Evolutionary conservation across 2,888 invertebrate genomes (phyloP), one percentile per base, ranked within the genome.

Genomic region (Didymodactylos carnosus): DNA sequence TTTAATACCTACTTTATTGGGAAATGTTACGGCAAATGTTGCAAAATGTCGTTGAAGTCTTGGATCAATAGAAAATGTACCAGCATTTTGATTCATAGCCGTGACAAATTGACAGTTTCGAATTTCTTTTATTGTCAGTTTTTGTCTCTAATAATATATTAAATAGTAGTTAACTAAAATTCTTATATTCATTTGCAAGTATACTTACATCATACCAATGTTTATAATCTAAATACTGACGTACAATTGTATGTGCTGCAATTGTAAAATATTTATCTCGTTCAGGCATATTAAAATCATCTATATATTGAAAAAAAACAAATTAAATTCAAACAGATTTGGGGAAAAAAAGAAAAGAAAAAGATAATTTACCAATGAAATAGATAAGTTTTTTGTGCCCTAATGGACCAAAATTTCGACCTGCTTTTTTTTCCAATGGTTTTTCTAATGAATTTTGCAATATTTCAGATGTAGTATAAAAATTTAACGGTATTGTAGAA

Each of bases 211-310:
- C 89, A 81, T 90, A 92, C 92, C 92, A 92, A 84, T 90, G 92
- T 3, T 89, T 89, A 80, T 92, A 91, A 83, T 91, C 91, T 75
- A 91, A 86, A 91, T 91, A 91, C 78, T 91, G 88, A 23, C 90
- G 84, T 43, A 92, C 85, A 70, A 92, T 84, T 82, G 93, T 92
- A 13, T 93, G 84, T 0, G 92, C 91, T 7, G 92, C 91, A 81
- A 92, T 92, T 0, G 92, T 91, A 0, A 92, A 92, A 80, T 91
- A 92, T 19, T 87, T 87, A 80, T 92, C 92, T 77, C 90, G 90
- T 14, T 89, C 90, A 0, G 92, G 92, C 91, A 92, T 92, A 84
- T 92, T 92, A 79, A 93, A 88, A 81, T 93, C 92, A 81, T 93
- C 92, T 88, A 93, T 29, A 10, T 4, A 35, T 5, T 16, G 3